Percentiles rank a stretch among this genome's conserved stretches.
Evolutionary conservation across 2,888 invertebrate genomes (phyloP).

Genomic region (Nephrotoma flavescens): DNA sequence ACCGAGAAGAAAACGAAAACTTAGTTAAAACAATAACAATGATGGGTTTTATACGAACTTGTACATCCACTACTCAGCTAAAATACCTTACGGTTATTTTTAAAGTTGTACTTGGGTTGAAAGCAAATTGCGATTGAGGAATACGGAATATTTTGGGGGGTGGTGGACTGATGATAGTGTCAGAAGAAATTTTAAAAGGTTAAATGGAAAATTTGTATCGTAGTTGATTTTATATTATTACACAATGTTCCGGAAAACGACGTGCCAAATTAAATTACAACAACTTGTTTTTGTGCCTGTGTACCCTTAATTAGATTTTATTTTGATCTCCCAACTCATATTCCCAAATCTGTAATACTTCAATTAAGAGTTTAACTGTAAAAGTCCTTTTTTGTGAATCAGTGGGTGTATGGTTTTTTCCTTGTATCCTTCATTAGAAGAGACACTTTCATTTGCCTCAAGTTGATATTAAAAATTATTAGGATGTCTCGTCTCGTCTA

Average conservation of each 20-base stretch:
- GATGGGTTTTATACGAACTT: too few species aligned
- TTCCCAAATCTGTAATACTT: not conserved
- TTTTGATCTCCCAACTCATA: not conserved
- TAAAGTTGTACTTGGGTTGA: not conserved
- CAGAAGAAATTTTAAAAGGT: not conserved
- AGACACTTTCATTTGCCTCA: not conserved
- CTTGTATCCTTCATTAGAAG: not conserved
- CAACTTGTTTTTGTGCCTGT: not conserved
- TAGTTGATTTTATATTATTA: not conserved
- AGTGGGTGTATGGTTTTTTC: not conserved
- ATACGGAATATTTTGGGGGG: not conserved
- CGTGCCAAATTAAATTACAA: not conserved
- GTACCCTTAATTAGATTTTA: not conserved
- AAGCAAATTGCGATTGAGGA: not conserved
- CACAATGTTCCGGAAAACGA: not conserved
- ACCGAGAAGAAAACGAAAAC: not conserved
- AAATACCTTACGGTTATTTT: not conserved
- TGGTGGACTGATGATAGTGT: not conserved
- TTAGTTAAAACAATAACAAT: not conserved
- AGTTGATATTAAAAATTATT: not conserved
- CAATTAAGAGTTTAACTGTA: not conserved
- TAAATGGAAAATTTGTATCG: not conserved
- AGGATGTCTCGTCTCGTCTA: not conserved
- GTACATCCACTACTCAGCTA: not conserved
- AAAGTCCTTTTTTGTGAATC: not conserved